Evolutionary conservation across 2,797 vertebrate species (phyloP).

Genomic region (Gymnoscopelus microlampas): DNA sequence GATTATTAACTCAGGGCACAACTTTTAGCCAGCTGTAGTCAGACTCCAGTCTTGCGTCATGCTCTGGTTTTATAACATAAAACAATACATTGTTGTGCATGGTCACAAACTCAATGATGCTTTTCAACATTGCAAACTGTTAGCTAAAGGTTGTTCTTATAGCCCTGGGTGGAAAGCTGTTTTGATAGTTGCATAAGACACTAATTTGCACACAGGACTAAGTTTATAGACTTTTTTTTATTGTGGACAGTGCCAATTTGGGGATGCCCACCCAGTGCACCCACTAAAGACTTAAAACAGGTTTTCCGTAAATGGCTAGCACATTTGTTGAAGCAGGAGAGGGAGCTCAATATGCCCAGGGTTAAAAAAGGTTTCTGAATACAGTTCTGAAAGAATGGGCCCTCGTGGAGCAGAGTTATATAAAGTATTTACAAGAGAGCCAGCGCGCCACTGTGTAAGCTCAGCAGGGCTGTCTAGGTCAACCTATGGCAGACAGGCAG

Average conservation of each 20-base stretch:
- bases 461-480: not conserved
- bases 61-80: not conserved
- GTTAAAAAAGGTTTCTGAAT: constrained; percentile 1
- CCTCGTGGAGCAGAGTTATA: not conserved
- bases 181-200: no score
- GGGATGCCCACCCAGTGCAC: constrained; percentile 8
- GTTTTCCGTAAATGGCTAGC: constrained; percentile 15
- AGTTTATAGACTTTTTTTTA: constrained; percentile 7
- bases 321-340: constrained; percentile 1
- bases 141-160: not conserved
- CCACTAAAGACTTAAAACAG: constrained; percentile 9
- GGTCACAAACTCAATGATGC: not conserved
- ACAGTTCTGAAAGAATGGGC: not conserved
- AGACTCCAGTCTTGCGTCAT: not conserved
- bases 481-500: no score
- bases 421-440: constrained; percentile 5
- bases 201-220: no score
- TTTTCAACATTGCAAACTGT: not conserved
- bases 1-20: no score
- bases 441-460: not conserved
- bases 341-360: not conserved
- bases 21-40: no score
- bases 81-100: not conserved
- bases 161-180: not conserved
- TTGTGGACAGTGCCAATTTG: constrained; percentile 22